phyloP scores from a whole-genome alignment of 2,888 invertebrate species.

The Polyploca ridens region DNA sequence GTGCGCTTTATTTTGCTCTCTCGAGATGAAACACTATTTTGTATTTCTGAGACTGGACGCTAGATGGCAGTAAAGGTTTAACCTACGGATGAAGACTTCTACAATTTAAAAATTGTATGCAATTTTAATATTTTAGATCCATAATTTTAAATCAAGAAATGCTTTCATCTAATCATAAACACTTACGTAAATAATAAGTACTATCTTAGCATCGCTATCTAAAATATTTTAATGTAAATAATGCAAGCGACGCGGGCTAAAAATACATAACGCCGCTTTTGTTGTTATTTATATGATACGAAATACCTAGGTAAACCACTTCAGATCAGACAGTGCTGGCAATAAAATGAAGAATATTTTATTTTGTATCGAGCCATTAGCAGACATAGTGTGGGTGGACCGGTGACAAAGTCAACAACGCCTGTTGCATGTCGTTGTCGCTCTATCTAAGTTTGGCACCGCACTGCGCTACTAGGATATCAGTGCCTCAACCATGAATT shows the following conservation, averaged over 20 bases:
- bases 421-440: conserved; percentile 28
- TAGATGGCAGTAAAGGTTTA: conserved; percentile 15
- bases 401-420: conserved; percentile 30
- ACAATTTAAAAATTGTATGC: background rate
- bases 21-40: conserved; percentile 10
- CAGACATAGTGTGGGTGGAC: conserved; percentile 34
- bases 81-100: background rate
- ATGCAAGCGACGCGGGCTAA: background rate
- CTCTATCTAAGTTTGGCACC: conserved; percentile 13
- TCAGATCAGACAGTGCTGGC: background rate
- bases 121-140: no score
- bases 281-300: background rate
- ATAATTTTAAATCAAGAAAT: no score
- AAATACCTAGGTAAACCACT: conserved; percentile 4
- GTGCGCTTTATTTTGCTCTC: conserved; percentile 24
- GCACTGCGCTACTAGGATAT: background rate
- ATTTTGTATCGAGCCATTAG: conserved; percentile 34
- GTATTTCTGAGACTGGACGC: conserved; percentile 9
- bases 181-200: no score
- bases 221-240: no score
- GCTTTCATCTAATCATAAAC: no score
- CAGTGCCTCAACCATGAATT: no score
- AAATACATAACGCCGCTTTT: background rate
- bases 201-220: no score
- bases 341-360: conserved; percentile 26